A percentile compares a stretch with the other conserved stretches of the same genome.
Conservation (phyloP, 2,888 invertebrate species). For the Caenorhabditis sp. region DNA sequence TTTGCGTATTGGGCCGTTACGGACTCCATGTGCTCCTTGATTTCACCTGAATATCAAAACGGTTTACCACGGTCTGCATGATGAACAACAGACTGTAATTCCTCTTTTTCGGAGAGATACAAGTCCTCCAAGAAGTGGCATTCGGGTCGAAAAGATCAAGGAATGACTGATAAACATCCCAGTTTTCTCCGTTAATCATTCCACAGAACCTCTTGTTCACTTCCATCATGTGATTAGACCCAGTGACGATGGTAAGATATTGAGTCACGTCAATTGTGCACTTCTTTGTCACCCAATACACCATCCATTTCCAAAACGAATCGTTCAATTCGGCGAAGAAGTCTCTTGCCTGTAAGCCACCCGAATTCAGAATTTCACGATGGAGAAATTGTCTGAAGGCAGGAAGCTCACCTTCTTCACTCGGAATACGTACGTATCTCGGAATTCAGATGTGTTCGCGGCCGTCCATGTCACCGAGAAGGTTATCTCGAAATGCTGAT, state of each 20-base stretch:
- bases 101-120: neutral
- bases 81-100: neutral
- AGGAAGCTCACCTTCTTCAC: conserved; percentile 5
- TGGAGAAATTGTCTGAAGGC: neutral
- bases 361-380: neutral
- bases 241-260: neutral
- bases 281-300: conserved; percentile 24
- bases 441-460: neutral
- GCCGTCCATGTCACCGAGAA: conserved; percentile 17
- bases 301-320: neutral
- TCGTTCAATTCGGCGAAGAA: neutral
- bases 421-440: conserved; percentile 11
- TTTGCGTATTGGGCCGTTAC: neutral
- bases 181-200: conserved; percentile 23
- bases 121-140: neutral
- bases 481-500: neutral
- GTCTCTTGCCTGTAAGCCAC: conserved; percentile 4
- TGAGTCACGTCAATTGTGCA: conserved; percentile 8
- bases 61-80: neutral
- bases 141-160: conserved; percentile 15
- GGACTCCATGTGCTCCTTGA: conserved; percentile 8
- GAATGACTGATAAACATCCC: conserved; percentile 18
- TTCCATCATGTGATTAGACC: neutral
- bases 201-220: conserved; percentile 27
- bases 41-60: neutral